phyloP scores from a whole-genome alignment of 2,113 vertebrate genomes.

The Chaetops frenatus region DNA sequence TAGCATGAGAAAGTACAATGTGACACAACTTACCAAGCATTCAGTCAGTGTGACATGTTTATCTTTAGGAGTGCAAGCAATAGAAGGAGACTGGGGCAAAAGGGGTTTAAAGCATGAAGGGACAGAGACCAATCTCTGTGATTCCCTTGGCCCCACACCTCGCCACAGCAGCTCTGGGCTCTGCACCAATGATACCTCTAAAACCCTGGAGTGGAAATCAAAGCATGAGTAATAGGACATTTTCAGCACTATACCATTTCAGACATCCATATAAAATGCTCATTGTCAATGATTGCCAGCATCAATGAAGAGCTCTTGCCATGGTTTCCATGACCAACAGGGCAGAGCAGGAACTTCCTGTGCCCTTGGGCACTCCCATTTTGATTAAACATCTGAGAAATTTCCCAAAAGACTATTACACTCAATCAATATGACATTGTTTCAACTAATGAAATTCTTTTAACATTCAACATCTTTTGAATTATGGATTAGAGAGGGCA shows the following conservation, averaged over 20 bases:
- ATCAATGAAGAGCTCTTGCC: not conserved
- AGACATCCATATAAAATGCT: not conserved
- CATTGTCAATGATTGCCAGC: not conserved
- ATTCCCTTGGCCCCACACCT: not conserved
- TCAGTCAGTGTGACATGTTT: not conserved
- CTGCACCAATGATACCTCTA: not conserved
- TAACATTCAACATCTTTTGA: slow-evolving; percentile 46
- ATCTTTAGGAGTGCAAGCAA: not conserved
- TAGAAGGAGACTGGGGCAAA: not conserved
- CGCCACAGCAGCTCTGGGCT: not conserved
- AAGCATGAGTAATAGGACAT: not conserved
- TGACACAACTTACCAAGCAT: not conserved
- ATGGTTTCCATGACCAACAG: not conserved
- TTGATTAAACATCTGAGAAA: slow-evolving; percentile 54
- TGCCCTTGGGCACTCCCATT: not conserved
- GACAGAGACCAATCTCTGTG: not conserved
- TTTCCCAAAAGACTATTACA: slow-evolving; percentile 40
- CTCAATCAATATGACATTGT: slow-evolving; percentile 51
- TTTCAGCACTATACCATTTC: not conserved
- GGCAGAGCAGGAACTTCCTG: not conserved
- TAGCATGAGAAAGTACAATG: not conserved
- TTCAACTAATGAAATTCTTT: slow-evolving; percentile 47
- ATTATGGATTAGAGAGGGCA: slow-evolving; percentile 16
- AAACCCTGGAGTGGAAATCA: not conserved
- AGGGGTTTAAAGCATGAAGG: accelerated